Percentiles rank a stretch among this genome's conserved stretches.
Conservation (phyloP, 2,797 vertebrate species). For the Darevskia nairensis region DNA sequence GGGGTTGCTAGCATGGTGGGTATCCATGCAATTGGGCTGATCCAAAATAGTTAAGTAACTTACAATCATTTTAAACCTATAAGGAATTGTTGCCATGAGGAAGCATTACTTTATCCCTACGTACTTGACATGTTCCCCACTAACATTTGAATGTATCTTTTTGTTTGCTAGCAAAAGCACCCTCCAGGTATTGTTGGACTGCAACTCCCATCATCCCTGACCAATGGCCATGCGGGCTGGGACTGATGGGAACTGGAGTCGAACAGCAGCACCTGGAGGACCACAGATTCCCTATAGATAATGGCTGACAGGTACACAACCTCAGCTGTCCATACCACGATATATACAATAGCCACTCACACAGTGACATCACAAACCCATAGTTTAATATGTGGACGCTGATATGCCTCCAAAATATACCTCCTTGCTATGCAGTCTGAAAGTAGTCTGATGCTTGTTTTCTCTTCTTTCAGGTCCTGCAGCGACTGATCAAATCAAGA, state of each 20-base stretch:
- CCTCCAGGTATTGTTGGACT: not conserved
- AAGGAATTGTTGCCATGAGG: not conserved
- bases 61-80: not conserved
- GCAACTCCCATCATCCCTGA: no score
- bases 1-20: not conserved
- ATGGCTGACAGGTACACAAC: not conserved
- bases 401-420: not conserved
- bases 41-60: not conserved
- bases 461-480: slow-evolving; percentile 87
- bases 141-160: not conserved
- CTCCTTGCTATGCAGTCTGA: not conserved
- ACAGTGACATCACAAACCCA: not conserved
- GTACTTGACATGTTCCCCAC: not conserved
- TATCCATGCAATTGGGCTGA: not conserved
- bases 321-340: not conserved
- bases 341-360: not conserved
- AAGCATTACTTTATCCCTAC: not conserved
- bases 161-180: not conserved
- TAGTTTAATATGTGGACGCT: not conserved
- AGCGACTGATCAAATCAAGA: slow-evolving; percentile 96
- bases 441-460: not conserved
- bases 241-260: no score
- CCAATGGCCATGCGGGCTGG: no score
- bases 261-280: not conserved
- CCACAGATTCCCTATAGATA: not conserved